phyloP scores from a whole-genome alignment of 1,140 invertebrate species.

The Trichoplusia ni region DNA sequence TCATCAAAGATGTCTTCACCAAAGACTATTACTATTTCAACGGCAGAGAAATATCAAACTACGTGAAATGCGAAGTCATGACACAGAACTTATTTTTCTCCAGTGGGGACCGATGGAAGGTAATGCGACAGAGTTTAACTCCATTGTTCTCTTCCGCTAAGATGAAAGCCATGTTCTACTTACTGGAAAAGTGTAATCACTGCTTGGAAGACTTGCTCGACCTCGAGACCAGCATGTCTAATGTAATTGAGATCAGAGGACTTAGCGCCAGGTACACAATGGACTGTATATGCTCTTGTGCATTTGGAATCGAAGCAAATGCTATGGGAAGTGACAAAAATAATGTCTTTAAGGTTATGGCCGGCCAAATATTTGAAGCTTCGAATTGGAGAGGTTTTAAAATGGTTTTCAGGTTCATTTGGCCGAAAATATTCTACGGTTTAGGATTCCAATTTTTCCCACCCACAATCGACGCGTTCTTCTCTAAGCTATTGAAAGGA shows the following conservation, averaged over 20 bases:
- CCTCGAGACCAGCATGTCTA: slow-evolving; percentile 25
- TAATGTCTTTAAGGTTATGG: slow-evolving; percentile 75
- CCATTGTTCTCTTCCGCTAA: slow-evolving; percentile 83
- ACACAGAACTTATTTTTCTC: slow-evolving; percentile 41
- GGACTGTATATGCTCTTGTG: slow-evolving; percentile 81
- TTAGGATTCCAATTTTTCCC: slow-evolving; percentile 30
- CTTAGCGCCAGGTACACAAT: slow-evolving; percentile 76
- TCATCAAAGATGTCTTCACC: slow-evolving; percentile 30
- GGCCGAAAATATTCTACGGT: slow-evolving; percentile 40
- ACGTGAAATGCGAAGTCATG: slow-evolving; percentile 4
- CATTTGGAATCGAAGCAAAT: slow-evolving; percentile 82
- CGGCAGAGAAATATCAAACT: slow-evolving; percentile 19
- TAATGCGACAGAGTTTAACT: slow-evolving; percentile 80
- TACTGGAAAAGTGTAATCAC: slow-evolving; percentile 62
- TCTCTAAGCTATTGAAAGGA: slow-evolving; percentile 24
- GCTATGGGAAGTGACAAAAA: slow-evolving; percentile 67
- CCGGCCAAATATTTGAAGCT: slow-evolving; percentile 45
- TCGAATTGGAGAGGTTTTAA: background rate
- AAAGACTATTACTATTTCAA: slow-evolving; percentile 36
- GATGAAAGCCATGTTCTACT: slow-evolving; percentile 81
- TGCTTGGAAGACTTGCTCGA: slow-evolving; percentile 60
- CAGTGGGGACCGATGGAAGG: slow-evolving; percentile 78
- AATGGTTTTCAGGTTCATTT: slow-evolving; percentile 20
- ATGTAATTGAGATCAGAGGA: slow-evolving; percentile 59
- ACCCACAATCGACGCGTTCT: slow-evolving; percentile 14